Base-by-base conservation (phyloP, 1,140 invertebrate genomes). In the Bombus sylvicola region DNA sequence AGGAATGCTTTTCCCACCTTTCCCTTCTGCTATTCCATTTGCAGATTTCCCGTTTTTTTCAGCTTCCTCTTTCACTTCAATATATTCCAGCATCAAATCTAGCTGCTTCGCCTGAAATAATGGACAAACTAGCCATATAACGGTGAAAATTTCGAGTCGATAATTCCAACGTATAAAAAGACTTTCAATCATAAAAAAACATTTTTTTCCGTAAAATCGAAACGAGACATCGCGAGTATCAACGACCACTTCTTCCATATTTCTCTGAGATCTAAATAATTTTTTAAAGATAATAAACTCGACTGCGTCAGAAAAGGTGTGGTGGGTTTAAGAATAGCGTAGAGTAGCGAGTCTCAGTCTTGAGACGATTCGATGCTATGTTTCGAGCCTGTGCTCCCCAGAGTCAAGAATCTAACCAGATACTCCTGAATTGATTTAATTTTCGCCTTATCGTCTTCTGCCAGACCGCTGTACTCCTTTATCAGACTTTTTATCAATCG, bases 351-450 rank as follows among this genome's bases (percentile, higher is more conserved):
- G 34, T 37, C 34, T 37, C 34, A 37, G 34, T 37, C 34, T 37
- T 37, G 6, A 47, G 15, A 43, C 43, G 43, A 43, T 43, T 43
- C 43, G 43, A 43, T 43, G 13, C 4, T 43, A 15, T 5, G 15
- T 47, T 47, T 47, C 43, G 43, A 18, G 43, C 43, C 43, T 47
- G 13, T 6, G 43, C 43, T 47, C 43, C 15, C 15, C 47, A 6
- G 6, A 53, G 25, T 4, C 3, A 13, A 4, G 2, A 57, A 59
- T 37, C 81, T 91, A 78, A 93, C 93, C 89, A 93, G 74, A 78
- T 93, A 93, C 76, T 93, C 90, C 47, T 92, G 88, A 25, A 92
- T 89, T 5, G 88, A 72, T 62, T 90, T 88, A 28, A 93, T 89
- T 9, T 86, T 92, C n/a, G 77, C 90, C 80, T 92, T 92, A 25